Evolutionary conservation across 2,888 invertebrate species (phyloP).

Genomic region (Papilio protenor): DNA sequence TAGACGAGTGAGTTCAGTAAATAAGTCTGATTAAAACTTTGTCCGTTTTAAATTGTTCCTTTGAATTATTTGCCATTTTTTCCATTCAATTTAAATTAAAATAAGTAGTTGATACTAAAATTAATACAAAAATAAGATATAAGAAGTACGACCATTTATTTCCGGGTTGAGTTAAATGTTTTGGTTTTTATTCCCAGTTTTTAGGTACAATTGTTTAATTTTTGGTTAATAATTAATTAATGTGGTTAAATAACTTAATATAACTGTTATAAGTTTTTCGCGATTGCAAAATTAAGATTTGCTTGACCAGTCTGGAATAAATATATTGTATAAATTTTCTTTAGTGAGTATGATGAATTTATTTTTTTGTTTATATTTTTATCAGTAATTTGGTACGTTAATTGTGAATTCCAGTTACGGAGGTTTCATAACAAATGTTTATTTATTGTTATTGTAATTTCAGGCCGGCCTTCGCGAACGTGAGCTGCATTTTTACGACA

Average conservation of each 20-base stretch:
- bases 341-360: not conserved
- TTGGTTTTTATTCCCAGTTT: not conserved
- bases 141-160: not conserved
- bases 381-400: slow-evolving; percentile 13
- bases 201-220: not conserved
- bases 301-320: not conserved
- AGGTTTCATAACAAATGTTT: slow-evolving; percentile 51
- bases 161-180: not conserved
- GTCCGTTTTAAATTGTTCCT: not conserved
- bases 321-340: not conserved
- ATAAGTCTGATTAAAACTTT: not conserved
- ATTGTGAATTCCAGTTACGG: slow-evolving; percentile 50
- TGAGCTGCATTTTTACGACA: slow-evolving; percentile 49
- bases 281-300: not conserved
- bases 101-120: not conserved
- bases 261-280: not conserved
- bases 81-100: not conserved
- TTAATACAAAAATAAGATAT: not conserved
- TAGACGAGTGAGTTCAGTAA: not conserved
- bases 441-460: slow-evolving; percentile 57
- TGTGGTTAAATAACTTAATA: not conserved
- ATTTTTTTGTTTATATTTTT: not conserved
- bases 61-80: not conserved
- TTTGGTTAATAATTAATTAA: not conserved
- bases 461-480: slow-evolving; percentile 48